Evolutionary conservation across 2,113 vertebrate genomes (phyloP).

Genomic region (Laterallus jamaicensis): DNA sequence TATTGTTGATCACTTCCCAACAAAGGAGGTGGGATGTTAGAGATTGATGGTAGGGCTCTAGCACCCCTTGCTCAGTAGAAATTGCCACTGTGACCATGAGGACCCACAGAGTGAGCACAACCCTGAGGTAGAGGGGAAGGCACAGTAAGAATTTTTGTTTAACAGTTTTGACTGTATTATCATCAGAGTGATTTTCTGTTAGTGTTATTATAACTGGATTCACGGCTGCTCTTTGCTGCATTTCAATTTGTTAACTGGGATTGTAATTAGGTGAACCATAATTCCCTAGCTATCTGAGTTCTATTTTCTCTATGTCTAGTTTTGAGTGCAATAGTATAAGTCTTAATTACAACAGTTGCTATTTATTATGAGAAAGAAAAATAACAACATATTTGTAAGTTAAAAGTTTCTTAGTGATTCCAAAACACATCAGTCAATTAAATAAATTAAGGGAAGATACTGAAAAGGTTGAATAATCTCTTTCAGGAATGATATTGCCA

Average conservation of each 20-base stretch:
- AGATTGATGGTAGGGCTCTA: neutral
- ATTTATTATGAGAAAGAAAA: neutral
- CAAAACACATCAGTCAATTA: neutral
- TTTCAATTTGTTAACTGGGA: neutral
- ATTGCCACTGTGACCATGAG: neutral
- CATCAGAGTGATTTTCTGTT: neutral
- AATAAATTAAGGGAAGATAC: neutral
- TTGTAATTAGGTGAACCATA: neutral
- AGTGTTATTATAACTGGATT: neutral
- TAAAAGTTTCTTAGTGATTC: neutral
- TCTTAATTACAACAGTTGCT: neutral
- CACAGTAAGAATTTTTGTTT: neutral
- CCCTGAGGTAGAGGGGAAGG: neutral
- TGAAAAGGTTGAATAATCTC: neutral
- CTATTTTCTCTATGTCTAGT: neutral
- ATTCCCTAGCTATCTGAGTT: neutral
- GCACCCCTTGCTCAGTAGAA: neutral
- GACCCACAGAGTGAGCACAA: neutral
- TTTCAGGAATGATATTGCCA: neutral
- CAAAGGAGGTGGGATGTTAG: neutral
- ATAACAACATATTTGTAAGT: too few species aligned
- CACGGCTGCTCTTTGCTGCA: neutral
- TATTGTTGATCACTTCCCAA: neutral
- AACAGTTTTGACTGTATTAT: neutral
- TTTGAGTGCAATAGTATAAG: neutral